These are phyloP conservation scores for Eupeodes corollae DNA, from an alignment of 1,140 invertebrate genomes.

Conservation along the genomic window DNA sequence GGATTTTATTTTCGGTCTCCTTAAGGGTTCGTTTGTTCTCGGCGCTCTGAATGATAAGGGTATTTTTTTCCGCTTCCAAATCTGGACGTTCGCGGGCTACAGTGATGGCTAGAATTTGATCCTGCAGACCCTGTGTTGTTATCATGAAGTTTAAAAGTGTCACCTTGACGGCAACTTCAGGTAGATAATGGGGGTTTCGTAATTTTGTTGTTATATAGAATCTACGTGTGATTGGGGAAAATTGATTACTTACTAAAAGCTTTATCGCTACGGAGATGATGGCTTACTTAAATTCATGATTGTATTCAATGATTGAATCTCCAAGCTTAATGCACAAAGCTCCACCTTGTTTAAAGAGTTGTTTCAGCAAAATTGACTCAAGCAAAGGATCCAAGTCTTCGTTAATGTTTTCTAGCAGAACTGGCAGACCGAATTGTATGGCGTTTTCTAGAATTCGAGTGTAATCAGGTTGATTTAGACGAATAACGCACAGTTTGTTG, in stretches of 20 bases:
- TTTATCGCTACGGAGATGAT: too few relatives aligned
- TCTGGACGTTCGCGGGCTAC: constrained; percentile 86
- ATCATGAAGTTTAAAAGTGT: constrained; percentile 91
- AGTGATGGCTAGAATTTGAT: constrained; percentile 81
- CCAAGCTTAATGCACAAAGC: constrained; percentile 70
- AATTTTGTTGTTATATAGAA: constrained; percentile 93
- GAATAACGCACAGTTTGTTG: constrained; percentile 72
- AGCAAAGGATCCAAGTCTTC: constrained; percentile 85
- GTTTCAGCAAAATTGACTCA: constrained; percentile 76
- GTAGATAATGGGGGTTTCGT: constrained; percentile 84
- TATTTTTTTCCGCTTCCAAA: constrained; percentile 83
- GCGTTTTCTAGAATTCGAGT: constrained; percentile 79
- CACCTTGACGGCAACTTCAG: constrained; percentile 84
- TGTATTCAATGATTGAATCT: constrained; percentile 75
- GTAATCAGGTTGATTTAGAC: constrained; percentile 72
- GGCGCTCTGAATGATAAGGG: constrained; percentile 78
- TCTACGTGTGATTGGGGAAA: constrained; percentile 38
- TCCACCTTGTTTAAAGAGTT: constrained; percentile 81
- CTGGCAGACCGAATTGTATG: constrained; percentile 84
- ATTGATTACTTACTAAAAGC: too few relatives aligned
- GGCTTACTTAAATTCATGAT: constrained; percentile 64
- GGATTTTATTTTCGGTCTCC: constrained; percentile 90
- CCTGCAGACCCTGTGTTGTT: constrained; percentile 78
- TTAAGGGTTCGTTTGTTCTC: constrained; percentile 84
- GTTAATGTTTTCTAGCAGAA: constrained; percentile 72